Evolutionary conservation across 2,888 invertebrate genomes (phyloP), one percentile per base, ranked within the genome.

Genomic region (Sceliomorpha sp.): DNA sequence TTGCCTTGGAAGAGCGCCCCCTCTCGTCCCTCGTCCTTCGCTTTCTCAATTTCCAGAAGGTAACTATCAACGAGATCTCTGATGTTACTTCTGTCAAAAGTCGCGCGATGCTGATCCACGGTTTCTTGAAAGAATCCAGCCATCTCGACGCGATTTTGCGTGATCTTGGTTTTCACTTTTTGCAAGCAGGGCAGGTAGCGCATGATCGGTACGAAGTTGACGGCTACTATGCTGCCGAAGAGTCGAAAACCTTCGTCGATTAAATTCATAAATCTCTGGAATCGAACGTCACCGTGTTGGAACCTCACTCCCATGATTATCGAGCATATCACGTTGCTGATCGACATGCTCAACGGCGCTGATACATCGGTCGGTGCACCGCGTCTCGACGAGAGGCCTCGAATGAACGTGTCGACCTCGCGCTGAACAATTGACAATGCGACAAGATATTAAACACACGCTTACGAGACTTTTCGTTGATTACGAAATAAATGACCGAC

Each of bases 181-280:
- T 88, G 89, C 24, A 91, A 84, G 26, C 90, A 89, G 0, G 92
- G 92, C 37, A 93, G 78, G 75, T 91, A 91, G 63, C 93, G 92
- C 82, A 96, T 91, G 0, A 94, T 90, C 1, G 97, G 96, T 70
- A 97, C 92, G 83, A 96, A 96, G 87, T 96, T 95, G 50, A 95
- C 94, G 4, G 94, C 93, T 75, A 93, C 94, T 34, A 96, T 92
- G 79, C 94, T 93, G 6, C 96, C 95, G 82, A 97, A 96, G 0
- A 97, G 90, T 56, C 92, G 91, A 92, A 97, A 97, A 20, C 97
- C 97, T 89, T 97, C 97, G 81, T 96, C 96, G 79, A 97, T 96
- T n/a, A 96, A 90, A 72, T 91, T 90, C 91, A 95, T 96, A 80
- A 96, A 94, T 55, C 95, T 91, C 47, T 91, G 90, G 88, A 97